Evolutionary conservation across 2,888 invertebrate species (phyloP).

Genomic region (Cyclophora albipunctata): DNA sequence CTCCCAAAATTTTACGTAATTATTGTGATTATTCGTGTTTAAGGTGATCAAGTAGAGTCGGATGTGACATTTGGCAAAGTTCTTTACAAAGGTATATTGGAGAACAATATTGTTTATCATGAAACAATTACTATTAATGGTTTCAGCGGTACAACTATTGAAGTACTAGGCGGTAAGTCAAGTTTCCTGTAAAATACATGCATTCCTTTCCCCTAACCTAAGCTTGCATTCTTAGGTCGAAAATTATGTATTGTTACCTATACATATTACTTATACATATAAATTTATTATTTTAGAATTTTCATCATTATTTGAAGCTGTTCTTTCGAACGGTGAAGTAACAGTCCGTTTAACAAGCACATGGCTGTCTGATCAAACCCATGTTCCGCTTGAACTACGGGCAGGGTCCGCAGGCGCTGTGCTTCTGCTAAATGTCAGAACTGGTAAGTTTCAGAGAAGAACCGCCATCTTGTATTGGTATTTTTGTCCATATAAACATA

Average conservation of each 20-base stretch:
- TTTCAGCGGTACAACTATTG: constrained; percentile 30
- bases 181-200: no score
- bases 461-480: no score
- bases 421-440: constrained; percentile 23
- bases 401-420: constrained; percentile 40
- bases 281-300: constrained; percentile 23
- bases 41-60: constrained; percentile 7
- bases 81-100: constrained; percentile 37
- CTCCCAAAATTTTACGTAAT: no score
- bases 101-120: constrained; percentile 30
- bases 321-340: constrained; percentile 24
- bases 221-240: no score
- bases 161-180: constrained; percentile 41
- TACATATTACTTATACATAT: no score
- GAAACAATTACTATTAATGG: constrained; percentile 36
- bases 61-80: constrained; percentile 35
- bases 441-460: constrained; percentile 13
- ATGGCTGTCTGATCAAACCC: constrained; percentile 4
- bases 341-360: constrained; percentile 11
- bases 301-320: constrained; percentile 29
- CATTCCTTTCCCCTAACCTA: no score
- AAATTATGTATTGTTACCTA: no score
- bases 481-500: neutral
- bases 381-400: constrained; percentile 38
- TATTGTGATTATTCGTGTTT: no score